Evolutionary conservation across 2,113 vertebrate species (phyloP).

Genomic region (Gasterosteus aculeatus): DNA sequence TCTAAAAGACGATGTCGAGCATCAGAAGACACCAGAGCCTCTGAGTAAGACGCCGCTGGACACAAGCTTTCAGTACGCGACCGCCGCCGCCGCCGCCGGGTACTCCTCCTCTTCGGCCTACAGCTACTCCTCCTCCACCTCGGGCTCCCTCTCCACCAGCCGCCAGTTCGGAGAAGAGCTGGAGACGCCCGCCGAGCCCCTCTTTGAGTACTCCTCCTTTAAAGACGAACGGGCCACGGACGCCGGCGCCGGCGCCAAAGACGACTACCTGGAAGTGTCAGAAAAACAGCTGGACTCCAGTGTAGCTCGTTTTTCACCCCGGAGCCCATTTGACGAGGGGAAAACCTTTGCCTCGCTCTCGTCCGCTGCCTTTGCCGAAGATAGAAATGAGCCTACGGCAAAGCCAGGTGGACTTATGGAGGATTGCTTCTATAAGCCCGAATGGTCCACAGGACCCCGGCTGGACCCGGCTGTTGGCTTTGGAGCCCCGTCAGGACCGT

Average conservation of each 20-base stretch:
- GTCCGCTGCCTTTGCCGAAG: slow-evolving; percentile 40
- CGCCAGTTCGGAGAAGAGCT: slow-evolving; percentile 83
- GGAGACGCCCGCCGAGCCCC: slow-evolving; percentile 75
- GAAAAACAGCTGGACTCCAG: slow-evolving; percentile 83
- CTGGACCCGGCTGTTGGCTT: slow-evolving; percentile 59
- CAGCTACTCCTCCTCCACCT: slow-evolving; percentile 84
- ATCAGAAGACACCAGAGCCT: slow-evolving; percentile 69
- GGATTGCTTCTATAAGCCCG: slow-evolving; percentile 79
- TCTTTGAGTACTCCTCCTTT: slow-evolving; percentile 85
- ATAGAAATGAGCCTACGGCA: slow-evolving; percentile 55
- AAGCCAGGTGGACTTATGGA: slow-evolving; percentile 70
- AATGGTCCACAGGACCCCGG: slow-evolving; percentile 69
- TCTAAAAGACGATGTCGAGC: slow-evolving; percentile 65
- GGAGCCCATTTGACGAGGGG: slow-evolving; percentile 83
- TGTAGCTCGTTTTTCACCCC: slow-evolving; percentile 80
- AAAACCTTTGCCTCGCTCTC: slow-evolving; percentile 71
- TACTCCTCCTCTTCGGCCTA: slow-evolving; percentile 85
- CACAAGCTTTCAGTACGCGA: slow-evolving; percentile 82
- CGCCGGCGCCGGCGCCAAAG: slow-evolving; percentile 78
- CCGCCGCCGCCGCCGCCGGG: slow-evolving; percentile 72
- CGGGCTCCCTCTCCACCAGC: slow-evolving; percentile 83
- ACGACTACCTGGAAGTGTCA: slow-evolving; percentile 93
- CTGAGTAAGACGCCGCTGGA: slow-evolving; percentile 75
- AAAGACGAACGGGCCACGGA: slow-evolving; percentile 82
- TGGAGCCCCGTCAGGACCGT: slow-evolving; percentile 52